Evolutionary conservation across 2,113 vertebrate genomes (phyloP), one percentile per base, ranked within the genome.

Genomic region (Ceyx margarethae): DNA sequence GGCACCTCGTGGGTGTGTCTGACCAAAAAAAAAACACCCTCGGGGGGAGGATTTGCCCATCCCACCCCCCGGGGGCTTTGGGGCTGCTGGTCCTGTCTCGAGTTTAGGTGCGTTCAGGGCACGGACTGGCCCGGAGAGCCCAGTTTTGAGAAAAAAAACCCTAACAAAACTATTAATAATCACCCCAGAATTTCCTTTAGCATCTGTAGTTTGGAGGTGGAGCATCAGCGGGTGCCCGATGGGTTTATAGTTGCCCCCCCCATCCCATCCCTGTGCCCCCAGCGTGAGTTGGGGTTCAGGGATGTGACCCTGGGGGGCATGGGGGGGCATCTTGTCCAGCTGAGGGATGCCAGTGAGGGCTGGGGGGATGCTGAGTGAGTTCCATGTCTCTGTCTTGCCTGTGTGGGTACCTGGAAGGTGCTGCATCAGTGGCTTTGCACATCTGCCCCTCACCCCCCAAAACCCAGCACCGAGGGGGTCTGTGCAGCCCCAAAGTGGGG

Each of bases 401-500:
- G 77, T 0, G 1, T 29, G 29, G 42, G 74, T 48, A 8, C 58
- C 1, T 0, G 78, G 73, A 69, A 60, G 58, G 31, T 78, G 92
- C 82, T 81, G 87, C 46, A 31, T 53, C 57, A 10, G 4, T 80
- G 93, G 89, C 37, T 93, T 78, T 22, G 81, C 93, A 87, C 93
- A 93, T 91, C 88, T 71, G 33, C 53, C 72, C 67, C 65, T 31
- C 18, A 9, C 37, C 71, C 62, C 60, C 31, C 13, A 9, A 61
- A 74, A 67, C 3, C 29, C 57, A 28, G 10, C 51, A 0, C 0
- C 1, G 1, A 51, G 3, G 20, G 20, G 6, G 11, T 88, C 87
- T 66, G 64, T 26, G n/a, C 50, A 37, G 61, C 43, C 42, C 66
- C 4, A 2, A 0, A 0, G 3, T 5, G 15, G 1, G 2, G 1